Base-by-base conservation (phyloP, 2,888 invertebrate genomes). In the Himalopsyche anomala region DNA sequence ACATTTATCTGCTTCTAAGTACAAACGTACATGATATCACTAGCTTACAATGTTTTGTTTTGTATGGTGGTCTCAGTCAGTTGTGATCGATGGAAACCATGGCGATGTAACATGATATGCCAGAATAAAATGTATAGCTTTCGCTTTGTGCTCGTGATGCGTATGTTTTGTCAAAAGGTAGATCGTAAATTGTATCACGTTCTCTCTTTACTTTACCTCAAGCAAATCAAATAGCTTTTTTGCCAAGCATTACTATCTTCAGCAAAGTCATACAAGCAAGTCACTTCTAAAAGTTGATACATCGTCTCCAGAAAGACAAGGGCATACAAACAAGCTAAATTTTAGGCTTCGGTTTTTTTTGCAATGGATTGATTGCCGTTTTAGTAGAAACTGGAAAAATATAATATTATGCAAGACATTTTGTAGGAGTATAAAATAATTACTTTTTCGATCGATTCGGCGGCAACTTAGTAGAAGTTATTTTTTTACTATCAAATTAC, bases 151-250 rank as follows among this genome's bases (percentile, higher is more conserved):
- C 28, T 69, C 69, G 36, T 69, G 69, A 69, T 69, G 69, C 38
- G 74, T 74, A 74, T 74, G 74, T 74, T 56, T 69, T 69, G 12
- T 69, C 69, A 28, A 69, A 69, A 69, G 69, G 56, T 56, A n/a
- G 56, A 56, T 56, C 56, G 69, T 69, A 69, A 28, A 69, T 69
- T 12, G 69, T 69, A 69, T 69, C 69, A 69, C 28, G 69, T 74
- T 74, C 36, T 36, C 74, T 74, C 74, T 74, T 74, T 74, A 74
- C 74, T 74, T 74, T 74, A 74, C 74, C 15, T 74, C 5, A 28
- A 15, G 12, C 36, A 74, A 74, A 38, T 74, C 74, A 74, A 36
- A 74, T 36, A 74, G 74, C 74, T 74, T 36, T 28, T 74, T 74
- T 74, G 74, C 74, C 51, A 51, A 51, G 36, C 15, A 38, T 36